Conservation (phyloP, 1,140 invertebrate species). For the Eubasilissa regina region DNA sequence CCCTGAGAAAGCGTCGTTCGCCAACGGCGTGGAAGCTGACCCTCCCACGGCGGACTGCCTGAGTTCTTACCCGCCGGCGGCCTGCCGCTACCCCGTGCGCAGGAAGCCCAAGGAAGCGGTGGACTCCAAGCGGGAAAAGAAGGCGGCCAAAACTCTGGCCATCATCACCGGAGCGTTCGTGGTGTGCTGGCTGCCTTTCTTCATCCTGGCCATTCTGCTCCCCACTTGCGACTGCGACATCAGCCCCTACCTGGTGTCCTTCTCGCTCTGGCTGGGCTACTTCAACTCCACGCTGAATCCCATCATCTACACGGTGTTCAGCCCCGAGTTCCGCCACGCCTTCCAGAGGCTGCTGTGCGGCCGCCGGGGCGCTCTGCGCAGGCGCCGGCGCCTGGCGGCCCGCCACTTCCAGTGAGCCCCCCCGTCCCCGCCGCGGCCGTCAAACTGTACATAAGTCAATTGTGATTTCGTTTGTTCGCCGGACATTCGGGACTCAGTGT, state of each 20-base stretch:
- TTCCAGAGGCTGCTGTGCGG: slow-evolving; percentile 88
- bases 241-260: slow-evolving; percentile 76
- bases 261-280: slow-evolving; percentile 88
- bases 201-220: slow-evolving; percentile 88
- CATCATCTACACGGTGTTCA: slow-evolving; percentile 92
- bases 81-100: slow-evolving; percentile 69
- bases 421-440: neutral
- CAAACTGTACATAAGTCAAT: too few relatives aligned
- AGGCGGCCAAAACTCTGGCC: slow-evolving; percentile 92
- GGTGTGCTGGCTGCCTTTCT: slow-evolving; percentile 92
- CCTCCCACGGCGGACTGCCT: slow-evolving; percentile 75
- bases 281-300: slow-evolving; percentile 93
- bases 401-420: slow-evolving; percentile 51
- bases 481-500: neutral
- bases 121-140: slow-evolving; percentile 88
- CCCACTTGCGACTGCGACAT: slow-evolving; percentile 79
- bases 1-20: slow-evolving; percentile 79
- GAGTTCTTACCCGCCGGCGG: slow-evolving; percentile 64
- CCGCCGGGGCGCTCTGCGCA: slow-evolving; percentile 70
- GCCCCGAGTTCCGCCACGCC: slow-evolving; percentile 89
- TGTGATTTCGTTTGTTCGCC: too few relatives aligned
- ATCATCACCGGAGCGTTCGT: slow-evolving; percentile 94
- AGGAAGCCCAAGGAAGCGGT: slow-evolving; percentile 79
- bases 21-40: slow-evolving; percentile 79
- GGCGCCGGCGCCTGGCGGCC: slow-evolving; percentile 58